These are phyloP conservation scores for Troides oblongomaculatus DNA, from an alignment of 2,888 invertebrate species.

Conservation along the genomic window DNA sequence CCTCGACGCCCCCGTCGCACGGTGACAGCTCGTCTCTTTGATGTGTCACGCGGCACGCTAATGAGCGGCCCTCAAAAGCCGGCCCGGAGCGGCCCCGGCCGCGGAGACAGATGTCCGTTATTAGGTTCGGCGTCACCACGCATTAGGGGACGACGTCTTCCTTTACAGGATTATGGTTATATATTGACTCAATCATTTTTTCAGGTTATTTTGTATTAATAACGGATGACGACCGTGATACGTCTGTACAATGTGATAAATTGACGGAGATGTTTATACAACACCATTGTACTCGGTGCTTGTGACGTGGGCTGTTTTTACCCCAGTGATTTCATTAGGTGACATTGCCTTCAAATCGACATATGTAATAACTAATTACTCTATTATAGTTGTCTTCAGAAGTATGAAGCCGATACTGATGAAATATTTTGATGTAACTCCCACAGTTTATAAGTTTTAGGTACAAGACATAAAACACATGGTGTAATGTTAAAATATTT, in stretches of 20 bases:
- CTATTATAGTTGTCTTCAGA: too few species aligned
- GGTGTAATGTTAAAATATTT: too few species aligned
- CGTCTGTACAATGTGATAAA: background rate
- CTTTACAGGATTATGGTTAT: background rate
- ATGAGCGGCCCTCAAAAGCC: slow-evolving; percentile 49
- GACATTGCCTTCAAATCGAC: too few species aligned
- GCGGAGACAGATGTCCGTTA: slow-evolving; percentile 34
- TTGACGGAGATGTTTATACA: too few species aligned
- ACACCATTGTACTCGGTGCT: too few species aligned
- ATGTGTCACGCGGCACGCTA: slow-evolving; percentile 61
- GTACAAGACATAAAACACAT: too few species aligned
- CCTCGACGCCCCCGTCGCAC: slow-evolving; percentile 31
- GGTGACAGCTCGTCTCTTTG: slow-evolving; percentile 58
- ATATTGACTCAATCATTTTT: background rate
- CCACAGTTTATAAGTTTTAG: too few species aligned
- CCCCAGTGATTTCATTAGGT: too few species aligned
- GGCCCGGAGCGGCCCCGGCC: slow-evolving; percentile 32
- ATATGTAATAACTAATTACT: too few species aligned
- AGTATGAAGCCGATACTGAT: too few species aligned
- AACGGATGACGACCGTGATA: background rate
- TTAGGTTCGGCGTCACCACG: slow-evolving; percentile 19
- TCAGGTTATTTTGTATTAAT: background rate
- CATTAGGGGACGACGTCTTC: slow-evolving; percentile 8
- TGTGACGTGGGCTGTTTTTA: too few species aligned
- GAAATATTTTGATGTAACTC: too few species aligned